Conservation (phyloP, 2,888 invertebrate species). For the Lasius fuliginosus region DNA sequence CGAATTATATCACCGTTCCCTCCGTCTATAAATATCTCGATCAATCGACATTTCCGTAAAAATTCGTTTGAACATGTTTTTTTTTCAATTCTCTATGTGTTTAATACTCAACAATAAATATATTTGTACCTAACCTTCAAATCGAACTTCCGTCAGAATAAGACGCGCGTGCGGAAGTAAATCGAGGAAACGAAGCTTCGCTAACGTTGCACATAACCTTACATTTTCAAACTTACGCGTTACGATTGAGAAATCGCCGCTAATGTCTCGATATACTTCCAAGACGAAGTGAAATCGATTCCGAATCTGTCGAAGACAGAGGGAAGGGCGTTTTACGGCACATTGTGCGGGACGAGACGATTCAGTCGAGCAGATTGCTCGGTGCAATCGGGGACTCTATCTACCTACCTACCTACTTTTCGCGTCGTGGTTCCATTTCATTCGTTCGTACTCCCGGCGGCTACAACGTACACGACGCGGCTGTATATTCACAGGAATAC, state of each 20-base stretch:
- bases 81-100: background rate
- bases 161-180: background rate
- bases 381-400: constrained; percentile 26
- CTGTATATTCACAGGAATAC: constrained; percentile 25
- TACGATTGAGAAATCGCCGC: background rate
- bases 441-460: constrained; percentile 41
- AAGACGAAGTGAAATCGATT: background rate
- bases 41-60: constrained; percentile 6
- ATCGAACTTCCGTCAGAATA: background rate
- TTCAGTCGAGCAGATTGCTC: constrained; percentile 7
- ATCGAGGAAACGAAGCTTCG: background rate
- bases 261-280: background rate
- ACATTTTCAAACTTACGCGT: background rate
- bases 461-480: constrained; percentile 36
- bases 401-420: constrained; percentile 46
- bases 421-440: constrained; percentile 43
- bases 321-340: constrained; percentile 1
- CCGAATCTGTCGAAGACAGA: background rate
- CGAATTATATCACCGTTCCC: background rate
- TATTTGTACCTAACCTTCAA: constrained; percentile 7
- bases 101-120: background rate
- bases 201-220: background rate
- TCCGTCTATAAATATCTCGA: background rate
- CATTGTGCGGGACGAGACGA: background rate
- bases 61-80: constrained; percentile 11